Evolutionary conservation across 2,888 invertebrate genomes (phyloP), one percentile per base, ranked within the genome.

Genomic region (Pterostichus madidus): DNA sequence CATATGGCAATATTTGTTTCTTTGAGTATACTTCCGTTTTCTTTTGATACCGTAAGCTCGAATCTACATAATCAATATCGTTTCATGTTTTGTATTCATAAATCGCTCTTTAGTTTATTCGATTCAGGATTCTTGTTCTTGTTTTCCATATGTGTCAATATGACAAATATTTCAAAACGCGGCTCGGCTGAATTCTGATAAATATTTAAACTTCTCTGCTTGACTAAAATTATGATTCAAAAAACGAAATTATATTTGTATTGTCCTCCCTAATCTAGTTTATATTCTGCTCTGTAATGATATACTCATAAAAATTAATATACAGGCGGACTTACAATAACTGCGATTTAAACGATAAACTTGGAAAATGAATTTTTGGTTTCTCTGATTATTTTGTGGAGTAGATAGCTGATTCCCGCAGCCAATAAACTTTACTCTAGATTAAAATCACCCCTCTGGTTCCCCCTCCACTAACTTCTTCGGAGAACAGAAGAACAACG

Each of bases 11-110:
- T 6, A 56, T 56, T 56, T 13, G 15, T 56, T 56, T 15, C 53
- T 56, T 56, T 56, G 53, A 56, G 53, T 17, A 49, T 49, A 49
- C 17, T 24, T 56, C 15, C 3, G 17, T 13, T 24, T 15, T 15
- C 15, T 15, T 17, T 17, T 17, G 53, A 56, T 56, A 56, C 53
- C 53, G 53, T 17, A 17, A 3, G 5, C 13, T 56, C 53, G 15
- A 13, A 56, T 56, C 17, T 56, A 13, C 53, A 56, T 56, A 56
- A 17, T 56, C 17, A 15, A 56, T 17, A 56, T 8, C 13, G 17
- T 17, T 56, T 56, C 17, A 56, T 56, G 15, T 56, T 56, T 8
- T 56, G 53, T 56, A 56, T 56, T 56, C 53, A 56, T 56, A 56
- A 56, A 56, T 56, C 53, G 53, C 17, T 56, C 15, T 56, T 17